Percentiles rank a stretch among this genome's conserved stretches.
Evolutionary conservation across 1,140 invertebrate species (phyloP).

Genomic region (Apocrypta bakeri): DNA sequence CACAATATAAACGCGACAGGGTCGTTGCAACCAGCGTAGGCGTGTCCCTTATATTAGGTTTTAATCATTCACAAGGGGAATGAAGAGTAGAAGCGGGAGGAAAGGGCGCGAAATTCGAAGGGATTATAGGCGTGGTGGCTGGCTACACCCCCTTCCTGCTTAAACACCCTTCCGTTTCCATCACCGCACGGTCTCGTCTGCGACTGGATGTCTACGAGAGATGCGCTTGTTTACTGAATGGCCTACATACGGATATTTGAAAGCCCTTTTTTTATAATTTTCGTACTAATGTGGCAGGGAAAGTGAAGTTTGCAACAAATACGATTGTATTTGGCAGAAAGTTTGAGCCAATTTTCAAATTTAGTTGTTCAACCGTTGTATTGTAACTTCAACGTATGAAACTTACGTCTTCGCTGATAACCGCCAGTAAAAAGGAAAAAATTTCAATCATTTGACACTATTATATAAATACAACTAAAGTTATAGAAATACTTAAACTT

Average conservation of each 20-base stretch:
- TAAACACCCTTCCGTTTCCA: conserved; percentile 55
- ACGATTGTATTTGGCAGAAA: too few relatives aligned
- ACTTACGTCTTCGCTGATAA: too few relatives aligned
- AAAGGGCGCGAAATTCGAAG: conserved; percentile 65
- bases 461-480: too few relatives aligned
- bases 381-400: neutral
- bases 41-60: conserved; percentile 73
- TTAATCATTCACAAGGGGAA: conserved; percentile 72
- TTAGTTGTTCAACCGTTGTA: neutral
- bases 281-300: too few relatives aligned
- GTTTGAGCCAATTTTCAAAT: too few relatives aligned
- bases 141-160: conserved; percentile 71
- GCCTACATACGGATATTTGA: too few relatives aligned
- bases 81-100: neutral
- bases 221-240: neutral
- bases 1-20: neutral
- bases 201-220: conserved; percentile 13
- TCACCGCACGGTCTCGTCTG: conserved; percentile 40
- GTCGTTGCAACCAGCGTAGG: conserved; percentile 49
- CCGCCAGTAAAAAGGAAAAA: too few relatives aligned
- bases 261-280: too few relatives aligned
- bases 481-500: too few relatives aligned
- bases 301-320: too few relatives aligned
- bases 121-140: conserved; percentile 70
- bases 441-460: too few relatives aligned